phyloP scores from a whole-genome alignment of 1,140 invertebrate species.

The Dinothrombium tinctorium region DNA sequence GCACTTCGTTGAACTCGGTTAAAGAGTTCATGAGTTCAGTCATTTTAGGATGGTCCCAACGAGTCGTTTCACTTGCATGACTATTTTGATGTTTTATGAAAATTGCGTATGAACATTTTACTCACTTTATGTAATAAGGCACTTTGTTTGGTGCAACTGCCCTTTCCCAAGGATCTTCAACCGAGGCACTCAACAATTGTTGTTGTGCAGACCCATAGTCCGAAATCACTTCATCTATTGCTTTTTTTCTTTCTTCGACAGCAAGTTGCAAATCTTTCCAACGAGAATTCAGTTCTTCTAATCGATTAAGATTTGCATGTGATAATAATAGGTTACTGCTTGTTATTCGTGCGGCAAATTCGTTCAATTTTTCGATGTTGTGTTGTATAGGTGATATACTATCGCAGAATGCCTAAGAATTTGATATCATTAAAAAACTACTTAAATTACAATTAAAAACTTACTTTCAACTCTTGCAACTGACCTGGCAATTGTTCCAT shows the following conservation, averaged over 20 bases:
- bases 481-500: too few species aligned
- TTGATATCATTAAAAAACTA: conserved; percentile 14
- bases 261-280: conserved; percentile 48
- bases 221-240: conserved; percentile 27
- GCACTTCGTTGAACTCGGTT: conserved; percentile 76
- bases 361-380: conserved; percentile 48
- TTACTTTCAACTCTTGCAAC: too few species aligned
- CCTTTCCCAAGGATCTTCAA: conserved; percentile 81
- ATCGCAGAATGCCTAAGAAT: conserved; percentile 50
- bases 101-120: too few species aligned
- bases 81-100: conserved; percentile 25
- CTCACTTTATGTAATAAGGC: conserved; percentile 92
- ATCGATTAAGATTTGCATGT: conserved; percentile 27
- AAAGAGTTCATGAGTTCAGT: conserved; percentile 32
- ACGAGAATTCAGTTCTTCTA: conserved; percentile 62
- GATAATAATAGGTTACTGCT: conserved; percentile 26
- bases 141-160: conserved; percentile 80
- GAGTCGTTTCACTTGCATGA: conserved; percentile 76
- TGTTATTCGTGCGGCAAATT: conserved; percentile 38
- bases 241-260: conserved; percentile 46
- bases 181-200: conserved; percentile 35
- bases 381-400: conserved; percentile 43
- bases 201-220: conserved; percentile 24
- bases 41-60: conserved; percentile 49
- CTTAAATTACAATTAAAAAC: background rate